Evolutionary conservation across 2,888 invertebrate genomes (phyloP).

Genomic region (Andrena hattorfiana): DNA sequence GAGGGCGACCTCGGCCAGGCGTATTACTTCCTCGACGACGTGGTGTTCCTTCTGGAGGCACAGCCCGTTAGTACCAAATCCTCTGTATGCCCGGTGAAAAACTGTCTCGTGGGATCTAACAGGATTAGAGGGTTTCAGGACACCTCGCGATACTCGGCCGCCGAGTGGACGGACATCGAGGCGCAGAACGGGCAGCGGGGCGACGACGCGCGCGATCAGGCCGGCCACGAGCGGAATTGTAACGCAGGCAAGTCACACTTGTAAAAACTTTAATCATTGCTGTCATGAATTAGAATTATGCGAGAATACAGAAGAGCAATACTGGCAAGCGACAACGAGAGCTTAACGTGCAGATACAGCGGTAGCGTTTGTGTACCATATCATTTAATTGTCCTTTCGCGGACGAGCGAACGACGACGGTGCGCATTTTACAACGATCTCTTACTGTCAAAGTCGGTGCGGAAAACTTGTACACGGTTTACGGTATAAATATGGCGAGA

Average conservation of each 20-base stretch:
- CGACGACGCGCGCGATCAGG: background rate
- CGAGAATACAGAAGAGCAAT: constrained; percentile 83
- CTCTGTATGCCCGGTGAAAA: background rate
- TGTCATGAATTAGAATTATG: constrained; percentile 80
- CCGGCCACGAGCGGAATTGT: constrained; percentile 14
- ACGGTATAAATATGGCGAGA: constrained; percentile 65
- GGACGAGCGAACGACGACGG: constrained; percentile 61
- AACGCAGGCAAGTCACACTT: constrained; percentile 77
- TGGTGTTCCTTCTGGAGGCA: constrained; percentile 92
- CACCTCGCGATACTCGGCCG: constrained; percentile 53
- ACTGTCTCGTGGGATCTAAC: background rate
- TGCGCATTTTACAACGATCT: constrained; percentile 70
- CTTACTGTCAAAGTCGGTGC: constrained; percentile 69
- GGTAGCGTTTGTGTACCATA: constrained; percentile 80
- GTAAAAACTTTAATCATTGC: constrained; percentile 82
- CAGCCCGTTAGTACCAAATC: constrained; percentile 54
- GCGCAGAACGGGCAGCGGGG: background rate
- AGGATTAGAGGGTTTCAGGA: constrained; percentile 56
- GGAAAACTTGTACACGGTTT: constrained; percentile 63
- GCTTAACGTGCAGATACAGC: constrained; percentile 81
- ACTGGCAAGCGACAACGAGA: constrained; percentile 83
- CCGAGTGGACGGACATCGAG: constrained; percentile 28
- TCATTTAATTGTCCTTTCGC: constrained; percentile 57
- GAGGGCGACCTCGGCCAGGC: constrained; percentile 97
- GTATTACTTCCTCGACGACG: constrained; percentile 96